Evolutionary conservation across 1,140 invertebrate genomes (phyloP), one percentile per base, ranked within the genome.

Genomic region (Acyrthosiphon pisum): DNA sequence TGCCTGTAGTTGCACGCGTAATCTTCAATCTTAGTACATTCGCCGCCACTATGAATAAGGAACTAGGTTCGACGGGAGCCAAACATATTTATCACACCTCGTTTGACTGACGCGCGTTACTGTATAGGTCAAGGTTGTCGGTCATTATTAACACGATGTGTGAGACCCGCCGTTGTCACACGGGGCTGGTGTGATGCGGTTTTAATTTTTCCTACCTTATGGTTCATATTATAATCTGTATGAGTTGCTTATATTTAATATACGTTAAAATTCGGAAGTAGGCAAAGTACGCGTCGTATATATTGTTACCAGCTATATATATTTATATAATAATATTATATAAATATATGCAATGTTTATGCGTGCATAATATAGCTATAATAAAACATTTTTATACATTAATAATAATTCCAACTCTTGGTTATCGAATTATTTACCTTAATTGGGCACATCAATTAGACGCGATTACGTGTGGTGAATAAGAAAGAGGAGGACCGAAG

Each of bases 401-500:
- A 60, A 44, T 44, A 41, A 30, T 41, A 41, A 60, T 60, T 60
- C 11, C 35, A 18, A 41, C 22, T 89, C 48, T 9, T 68, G 30
- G 89, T 90, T 90, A 60, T 90, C 53, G 89, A 37, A 90, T n/a
- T 48, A 83, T 50, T 92, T 92, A 53, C 48, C 48, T 50, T 84
- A 92, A 92, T 48, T 35, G 91, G 81, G 76, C 30, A 92, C 81
- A 84, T 84, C 20, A 84, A 92, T 84, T 92, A 84, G 81, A 84
- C 23, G 9, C 48, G 81, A 92, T 92, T 86, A 81, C 48, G 48
- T 26, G 46, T 30, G 18, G 35, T n/a, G 76, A 92, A 50, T 30
- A 68, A 91, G 35, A 83, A 41, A 53, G 50, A 53, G 50, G 20
- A 53, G 11, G 48, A 2, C 14, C 14, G 44, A 50, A 14, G 41